Conservation (phyloP, 2,113 vertebrate species). For the Aphyosemion australe region DNA sequence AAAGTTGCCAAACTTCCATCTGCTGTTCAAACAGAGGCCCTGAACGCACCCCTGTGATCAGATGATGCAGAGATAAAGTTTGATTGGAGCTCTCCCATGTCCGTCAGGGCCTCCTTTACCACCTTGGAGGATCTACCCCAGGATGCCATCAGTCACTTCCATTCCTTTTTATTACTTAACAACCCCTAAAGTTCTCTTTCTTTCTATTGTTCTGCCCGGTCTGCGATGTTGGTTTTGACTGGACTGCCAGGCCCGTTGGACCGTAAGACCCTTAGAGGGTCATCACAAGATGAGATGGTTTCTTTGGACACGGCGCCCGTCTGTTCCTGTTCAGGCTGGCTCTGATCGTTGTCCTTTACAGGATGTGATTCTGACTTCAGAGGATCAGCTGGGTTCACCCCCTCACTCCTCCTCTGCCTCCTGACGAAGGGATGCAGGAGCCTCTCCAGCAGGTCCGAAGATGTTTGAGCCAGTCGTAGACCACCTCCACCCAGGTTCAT, state of each 20-base stretch:
- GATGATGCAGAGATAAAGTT: background rate
- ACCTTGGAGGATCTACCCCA: background rate
- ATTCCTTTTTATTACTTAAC: too few species aligned
- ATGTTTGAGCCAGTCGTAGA: constrained; percentile 49
- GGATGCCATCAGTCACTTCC: background rate
- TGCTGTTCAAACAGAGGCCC: constrained; percentile 51
- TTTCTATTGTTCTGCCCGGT: constrained; percentile 41
- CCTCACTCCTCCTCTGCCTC: constrained; percentile 80
- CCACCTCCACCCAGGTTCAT: constrained; percentile 75
- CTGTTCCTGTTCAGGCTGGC: constrained; percentile 42
- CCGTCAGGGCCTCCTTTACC: too few species aligned
- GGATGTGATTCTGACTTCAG: constrained; percentile 67
- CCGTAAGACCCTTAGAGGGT: constrained; percentile 80
- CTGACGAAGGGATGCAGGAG: constrained; percentile 68
- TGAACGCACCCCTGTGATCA: constrained; percentile 11
- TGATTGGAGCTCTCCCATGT: background rate
- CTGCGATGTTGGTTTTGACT: constrained; percentile 63
- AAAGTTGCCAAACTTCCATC: constrained; percentile 33
- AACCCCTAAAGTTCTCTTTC: too few species aligned
- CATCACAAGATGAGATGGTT: constrained; percentile 79
- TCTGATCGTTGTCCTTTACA: constrained; percentile 35
- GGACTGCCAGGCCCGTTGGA: constrained; percentile 74
- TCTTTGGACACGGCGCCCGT: constrained; percentile 72
- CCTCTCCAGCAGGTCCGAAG: constrained; percentile 73
- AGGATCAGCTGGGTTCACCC: constrained; percentile 79